These are phyloP conservation scores for Petaurus breviceps DNA, from an alignment of 2,113 vertebrate species.

Conservation along the genomic window DNA sequence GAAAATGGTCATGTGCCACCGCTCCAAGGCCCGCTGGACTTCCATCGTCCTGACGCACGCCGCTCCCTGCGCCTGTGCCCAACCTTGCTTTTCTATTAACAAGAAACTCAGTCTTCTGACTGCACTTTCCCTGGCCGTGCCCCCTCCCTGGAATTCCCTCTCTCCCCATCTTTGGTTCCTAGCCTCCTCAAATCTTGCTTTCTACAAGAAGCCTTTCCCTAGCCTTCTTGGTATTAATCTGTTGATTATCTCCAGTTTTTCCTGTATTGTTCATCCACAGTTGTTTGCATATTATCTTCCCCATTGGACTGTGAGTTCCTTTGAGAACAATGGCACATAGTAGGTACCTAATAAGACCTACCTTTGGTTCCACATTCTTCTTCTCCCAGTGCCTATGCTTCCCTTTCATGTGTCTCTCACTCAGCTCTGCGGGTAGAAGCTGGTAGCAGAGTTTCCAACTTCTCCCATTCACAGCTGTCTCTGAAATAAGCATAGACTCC, in stretches of 20 bases:
- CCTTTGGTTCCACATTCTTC: not conserved
- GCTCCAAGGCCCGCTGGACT: slow-evolving; percentile 81
- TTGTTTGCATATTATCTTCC: too few relatives aligned
- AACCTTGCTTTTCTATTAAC: not conserved
- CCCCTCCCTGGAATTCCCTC: not conserved
- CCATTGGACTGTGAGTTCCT: not conserved
- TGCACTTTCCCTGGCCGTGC: not conserved
- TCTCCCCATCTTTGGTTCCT: not conserved
- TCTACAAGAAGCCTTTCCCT: not conserved
- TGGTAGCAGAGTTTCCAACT: not conserved
- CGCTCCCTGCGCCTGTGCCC: too few relatives aligned
- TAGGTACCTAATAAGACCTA: not conserved
- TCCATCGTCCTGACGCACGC: too few relatives aligned
- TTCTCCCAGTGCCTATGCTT: not conserved
- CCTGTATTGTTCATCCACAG: not conserved
- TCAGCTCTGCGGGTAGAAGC: not conserved
- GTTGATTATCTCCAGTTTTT: not conserved
- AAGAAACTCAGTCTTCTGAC: not conserved
- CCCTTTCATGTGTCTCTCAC: not conserved
- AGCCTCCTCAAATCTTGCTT: not conserved
- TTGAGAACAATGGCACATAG: not conserved
- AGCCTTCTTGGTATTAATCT: not conserved
- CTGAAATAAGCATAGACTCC: not conserved
- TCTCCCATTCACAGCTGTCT: not conserved
- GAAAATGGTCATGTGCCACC: slow-evolving; percentile 93